Evolutionary conservation across 2,888 invertebrate genomes (phyloP), one percentile per base, ranked within the genome.

Genomic region (Heliconius ethilla): DNA sequence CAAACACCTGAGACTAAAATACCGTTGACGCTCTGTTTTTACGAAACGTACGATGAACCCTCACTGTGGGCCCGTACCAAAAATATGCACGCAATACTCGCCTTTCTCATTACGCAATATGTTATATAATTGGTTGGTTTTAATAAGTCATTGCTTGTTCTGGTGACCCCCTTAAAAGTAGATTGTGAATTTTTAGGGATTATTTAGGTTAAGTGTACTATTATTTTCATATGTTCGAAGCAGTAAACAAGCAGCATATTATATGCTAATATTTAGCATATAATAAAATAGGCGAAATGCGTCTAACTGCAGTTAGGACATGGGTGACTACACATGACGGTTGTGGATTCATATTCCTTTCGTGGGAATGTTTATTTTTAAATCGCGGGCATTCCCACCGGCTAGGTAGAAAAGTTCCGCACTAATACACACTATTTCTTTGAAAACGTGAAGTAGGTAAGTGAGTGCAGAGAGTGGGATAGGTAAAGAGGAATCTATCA

Each of bases 1-100:
- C 67, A 75, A 78, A 78, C 78, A 80, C 78, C 80, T 80, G 76
- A 77, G 63, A 69, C 72, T 67, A 77, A 78, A 80, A 76, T 78
- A 77, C 62, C 76, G 76, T 59, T 59, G 51, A 45, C 27, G 65
- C 18, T 70, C 75, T 37, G 33, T 70, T 67, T 73, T 74, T 62
- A 65, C 74, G 62, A 69, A 75, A 40, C 63, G 70, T 65, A 78
- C 78, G 29, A 76, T 72, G 69, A 76, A 73, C 72, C 73, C 59
- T 18, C 15, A 37, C 33, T 22, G 55, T 22, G 55, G 55, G 55
- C 55, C 69, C 62, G 69, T 37, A 33, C 69, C 74, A 69, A 66
- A 78, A 77, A 73, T 69, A 51, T 70, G 33, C 80, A 77, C 18
- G 69, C 79, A 59, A 80, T 51, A 79, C 69, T 77, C 70, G 66